Evolutionary conservation across 2,113 vertebrate species (phyloP).

Genomic region (Rostratula benghalensis): DNA sequence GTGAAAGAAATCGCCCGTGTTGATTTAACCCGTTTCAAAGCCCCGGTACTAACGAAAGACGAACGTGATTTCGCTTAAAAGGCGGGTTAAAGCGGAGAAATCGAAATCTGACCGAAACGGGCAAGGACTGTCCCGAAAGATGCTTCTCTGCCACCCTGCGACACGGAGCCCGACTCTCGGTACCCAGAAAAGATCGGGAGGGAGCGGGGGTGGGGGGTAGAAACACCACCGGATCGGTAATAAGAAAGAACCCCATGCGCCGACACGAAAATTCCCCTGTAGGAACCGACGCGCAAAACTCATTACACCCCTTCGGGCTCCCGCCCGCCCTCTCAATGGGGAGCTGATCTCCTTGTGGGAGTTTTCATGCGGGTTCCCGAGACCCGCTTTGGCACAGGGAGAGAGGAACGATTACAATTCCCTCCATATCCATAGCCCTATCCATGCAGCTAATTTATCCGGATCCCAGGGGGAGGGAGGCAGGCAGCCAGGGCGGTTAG

Average conservation of each 20-base stretch:
- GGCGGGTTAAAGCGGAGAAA: neutral
- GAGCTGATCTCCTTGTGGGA: neutral
- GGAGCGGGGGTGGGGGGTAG: neutral
- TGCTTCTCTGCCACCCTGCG: neutral
- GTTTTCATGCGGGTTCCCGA: neutral
- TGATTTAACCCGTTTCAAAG: neutral
- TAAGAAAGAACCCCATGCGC: neutral
- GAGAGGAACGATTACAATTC: neutral
- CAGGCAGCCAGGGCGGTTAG: neutral
- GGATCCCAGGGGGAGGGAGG: neutral
- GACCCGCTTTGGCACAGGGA: neutral
- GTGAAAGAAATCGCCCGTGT: neutral
- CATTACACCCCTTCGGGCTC: neutral
- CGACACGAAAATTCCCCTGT: neutral
- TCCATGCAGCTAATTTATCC: neutral
- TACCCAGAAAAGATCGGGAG: neutral
- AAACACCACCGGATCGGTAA: neutral
- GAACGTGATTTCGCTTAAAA: neutral
- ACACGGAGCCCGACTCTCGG: neutral
- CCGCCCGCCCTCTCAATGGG: neutral
- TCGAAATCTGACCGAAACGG: conserved; percentile 21
- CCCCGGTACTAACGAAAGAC: neutral
- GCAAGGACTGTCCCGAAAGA: neutral
- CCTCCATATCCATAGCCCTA: neutral
- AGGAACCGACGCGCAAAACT: neutral